Conservation (phyloP, 2,888 invertebrate species). For the Nymphalis polychloros region DNA sequence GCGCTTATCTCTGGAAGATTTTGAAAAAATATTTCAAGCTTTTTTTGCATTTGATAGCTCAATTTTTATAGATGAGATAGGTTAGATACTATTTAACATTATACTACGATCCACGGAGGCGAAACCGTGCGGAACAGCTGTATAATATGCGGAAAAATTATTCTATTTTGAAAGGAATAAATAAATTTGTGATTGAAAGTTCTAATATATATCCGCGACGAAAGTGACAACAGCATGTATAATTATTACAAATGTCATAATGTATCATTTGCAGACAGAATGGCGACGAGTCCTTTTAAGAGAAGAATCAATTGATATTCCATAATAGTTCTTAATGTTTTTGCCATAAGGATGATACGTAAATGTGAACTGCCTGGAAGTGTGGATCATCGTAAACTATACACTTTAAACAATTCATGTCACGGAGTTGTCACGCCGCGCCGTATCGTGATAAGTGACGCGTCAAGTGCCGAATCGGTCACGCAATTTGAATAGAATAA, state of each 20-base stretch:
- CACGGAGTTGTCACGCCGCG: conserved; percentile 48
- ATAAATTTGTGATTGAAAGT: conserved; percentile 9
- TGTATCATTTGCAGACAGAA: conserved; percentile 35
- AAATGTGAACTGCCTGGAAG: conserved; percentile 11
- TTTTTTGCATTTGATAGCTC: too few relatives aligned
- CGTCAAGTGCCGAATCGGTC: conserved; percentile 54
- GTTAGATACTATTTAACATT: too few relatives aligned
- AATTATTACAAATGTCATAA: conserved; percentile 32
- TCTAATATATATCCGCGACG: conserved; percentile 5
- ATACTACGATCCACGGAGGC: too few relatives aligned
- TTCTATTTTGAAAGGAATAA: neutral
- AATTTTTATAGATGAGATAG: too few relatives aligned
- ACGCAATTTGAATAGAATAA: conserved; percentile 50
- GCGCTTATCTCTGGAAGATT: too few relatives aligned
- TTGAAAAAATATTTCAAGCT: too few relatives aligned
- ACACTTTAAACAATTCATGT: conserved; percentile 41
- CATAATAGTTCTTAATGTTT: conserved; percentile 16
- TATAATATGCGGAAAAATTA: too few relatives aligned
- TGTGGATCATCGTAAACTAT: conserved; percentile 21
- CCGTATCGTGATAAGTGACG: conserved; percentile 44
- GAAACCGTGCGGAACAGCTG: too few relatives aligned
- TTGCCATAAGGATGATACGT: conserved; percentile 1
- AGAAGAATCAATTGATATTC: neutral
- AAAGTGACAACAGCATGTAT: conserved; percentile 29
- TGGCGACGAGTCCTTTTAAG: conserved; percentile 25